A percentile compares a stretch with the other conserved stretches of the same genome.
phyloP scores from a whole-genome alignment of 2,888 invertebrate genomes.

The Meteorus colon region DNA sequence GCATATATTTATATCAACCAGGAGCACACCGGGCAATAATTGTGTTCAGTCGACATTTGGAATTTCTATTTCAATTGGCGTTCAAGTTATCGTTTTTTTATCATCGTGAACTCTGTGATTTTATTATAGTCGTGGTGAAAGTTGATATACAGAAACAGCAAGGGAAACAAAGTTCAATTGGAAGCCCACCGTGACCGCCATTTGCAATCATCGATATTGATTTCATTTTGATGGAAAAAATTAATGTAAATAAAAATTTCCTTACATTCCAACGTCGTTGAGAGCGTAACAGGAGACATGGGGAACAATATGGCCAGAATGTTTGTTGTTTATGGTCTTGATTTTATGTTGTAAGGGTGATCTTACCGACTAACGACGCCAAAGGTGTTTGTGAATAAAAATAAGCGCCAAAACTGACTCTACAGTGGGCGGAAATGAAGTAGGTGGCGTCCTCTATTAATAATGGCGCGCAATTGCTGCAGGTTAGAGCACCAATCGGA shows the following conservation, averaged over 20 bases:
- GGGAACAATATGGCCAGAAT: background rate
- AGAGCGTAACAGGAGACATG: background rate
- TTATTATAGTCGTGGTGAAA: too few species aligned
- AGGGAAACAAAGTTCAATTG: too few species aligned
- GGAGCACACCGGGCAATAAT: constrained; percentile 26
- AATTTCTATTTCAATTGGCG: background rate
- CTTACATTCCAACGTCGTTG: too few species aligned
- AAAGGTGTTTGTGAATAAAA: background rate
- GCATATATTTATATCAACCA: constrained; percentile 36
- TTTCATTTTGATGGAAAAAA: too few species aligned
- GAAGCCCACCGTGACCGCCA: too few species aligned
- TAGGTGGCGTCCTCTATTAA: background rate
- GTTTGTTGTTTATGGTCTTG: background rate
- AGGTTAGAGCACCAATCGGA: background rate
- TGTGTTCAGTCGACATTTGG: background rate
- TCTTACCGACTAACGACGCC: too few species aligned
- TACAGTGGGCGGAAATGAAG: background rate
- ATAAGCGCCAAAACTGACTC: background rate
- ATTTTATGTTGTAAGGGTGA: too few species aligned
- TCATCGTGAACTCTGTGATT: too few species aligned
- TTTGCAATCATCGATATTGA: too few species aligned
- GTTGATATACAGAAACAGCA: too few species aligned
- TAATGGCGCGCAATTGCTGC: background rate
- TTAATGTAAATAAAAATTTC: too few species aligned
- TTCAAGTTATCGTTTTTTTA: background rate